These are phyloP conservation scores for Falco columbarius DNA, from an alignment of 2,797 vertebrate genomes.

Conservation along the genomic window DNA sequence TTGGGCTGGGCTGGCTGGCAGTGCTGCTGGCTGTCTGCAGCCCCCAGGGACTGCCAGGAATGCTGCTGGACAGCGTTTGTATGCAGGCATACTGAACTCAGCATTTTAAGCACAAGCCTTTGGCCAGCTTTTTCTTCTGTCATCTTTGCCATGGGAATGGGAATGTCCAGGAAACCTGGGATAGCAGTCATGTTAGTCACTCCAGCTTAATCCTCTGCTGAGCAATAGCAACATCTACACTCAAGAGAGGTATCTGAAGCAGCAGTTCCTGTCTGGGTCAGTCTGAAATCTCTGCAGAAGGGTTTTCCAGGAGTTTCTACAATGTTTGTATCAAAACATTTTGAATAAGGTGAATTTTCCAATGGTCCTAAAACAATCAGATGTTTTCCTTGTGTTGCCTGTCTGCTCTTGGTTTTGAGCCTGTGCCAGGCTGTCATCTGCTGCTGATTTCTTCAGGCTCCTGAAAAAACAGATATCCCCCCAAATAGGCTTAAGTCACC, in stretches of 20 bases:
- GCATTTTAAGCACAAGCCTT: not conserved
- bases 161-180: not conserved
- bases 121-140: not conserved
- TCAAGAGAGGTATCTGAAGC: not conserved
- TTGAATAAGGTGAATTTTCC: not conserved
- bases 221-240: not conserved
- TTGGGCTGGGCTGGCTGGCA: not conserved
- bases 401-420: not conserved
- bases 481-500: not conserved
- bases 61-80: not conserved
- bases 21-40: fast-evolving
- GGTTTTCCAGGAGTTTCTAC: not conserved
- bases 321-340: not conserved
- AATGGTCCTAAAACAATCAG: not conserved
- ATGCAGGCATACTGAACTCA: not conserved
- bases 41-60: not conserved
- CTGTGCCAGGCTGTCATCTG: not conserved
- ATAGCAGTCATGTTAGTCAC: not conserved
- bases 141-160: not conserved
- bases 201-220: not conserved
- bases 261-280: fast-evolving
- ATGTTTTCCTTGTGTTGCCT: not conserved
- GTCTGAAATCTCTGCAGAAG: not conserved
- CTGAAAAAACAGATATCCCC: not conserved
- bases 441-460: not conserved